Base-by-base conservation (phyloP, 2,113 vertebrate genomes). In the Cyprinodon tularosa region DNA sequence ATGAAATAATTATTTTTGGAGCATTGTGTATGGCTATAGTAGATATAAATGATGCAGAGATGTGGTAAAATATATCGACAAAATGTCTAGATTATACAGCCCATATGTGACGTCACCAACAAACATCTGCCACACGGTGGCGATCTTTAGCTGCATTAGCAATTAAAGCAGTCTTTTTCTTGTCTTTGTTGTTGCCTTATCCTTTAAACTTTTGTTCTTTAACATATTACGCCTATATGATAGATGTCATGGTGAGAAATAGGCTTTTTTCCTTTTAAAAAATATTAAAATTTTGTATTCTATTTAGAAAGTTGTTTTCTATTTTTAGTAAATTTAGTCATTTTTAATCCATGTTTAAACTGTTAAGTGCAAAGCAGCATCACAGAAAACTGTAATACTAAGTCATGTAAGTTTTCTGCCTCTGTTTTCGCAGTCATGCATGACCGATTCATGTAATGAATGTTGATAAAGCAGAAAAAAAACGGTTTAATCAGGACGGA, bases 391-490 rank as follows among this genome's bases (percentile, higher is more conserved):
- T 84, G 82, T 78, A 59, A 14, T 0, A 10, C 50, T 80, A 68
- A 81, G 64, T 68, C 74, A 60, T 80, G 84, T 80, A 86, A 88
- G 79, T 90, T 91, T 87, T 71, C 78, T 81, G 20, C 76, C 68
- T 72, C 68, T 78, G 73, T 66, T 72, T 81, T 62, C 4, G 57
- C 64, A 73, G 81, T 80, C 83, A 87, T 86, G 89, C 91, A 93
- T 89, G 88, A 88, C 83, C 89, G 83, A 88, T 83, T 88, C 88
- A 86, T 74, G 84, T 92, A 93, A 92, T 92, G 90, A 92, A 92
- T 92, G 90, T 92, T 93, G 91, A 93, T 93, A 89, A 92, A 92
- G 89, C 88, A 90, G 90, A 93, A 91, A 92, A 91, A 87, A 91
- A 87, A 84, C 22, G 42, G 73, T 91, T 90, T 93, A 92, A 93